Conservation (phyloP, 1,140 invertebrate species). For the Drosophila pruinosa region DNA sequence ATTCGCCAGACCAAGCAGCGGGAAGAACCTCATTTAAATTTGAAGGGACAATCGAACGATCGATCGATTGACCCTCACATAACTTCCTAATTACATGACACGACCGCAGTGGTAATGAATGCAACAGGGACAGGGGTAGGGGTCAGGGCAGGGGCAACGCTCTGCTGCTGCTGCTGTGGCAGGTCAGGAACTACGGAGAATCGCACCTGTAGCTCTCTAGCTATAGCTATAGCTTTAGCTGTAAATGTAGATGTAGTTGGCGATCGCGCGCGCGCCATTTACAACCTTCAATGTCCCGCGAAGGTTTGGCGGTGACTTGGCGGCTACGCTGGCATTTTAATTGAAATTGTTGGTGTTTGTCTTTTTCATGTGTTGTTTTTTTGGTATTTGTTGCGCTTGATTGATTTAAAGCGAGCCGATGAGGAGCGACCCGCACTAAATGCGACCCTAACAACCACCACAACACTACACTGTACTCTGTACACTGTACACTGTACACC, state of each 20-base stretch:
- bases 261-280: slow-evolving; percentile 46
- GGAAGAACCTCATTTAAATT: slow-evolving; percentile 32
- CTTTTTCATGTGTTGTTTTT: slow-evolving; percentile 22
- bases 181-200: slow-evolving; percentile 28
- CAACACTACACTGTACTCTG: slow-evolving; percentile 43
- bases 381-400: slow-evolving; percentile 67
- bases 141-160: slow-evolving; percentile 8
- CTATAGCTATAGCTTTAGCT: too few relatives aligned
- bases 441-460: slow-evolving; percentile 48
- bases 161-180: slow-evolving; percentile 1
- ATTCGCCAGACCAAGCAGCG: slow-evolving; percentile 35
- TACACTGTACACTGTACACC: slow-evolving; percentile 45
- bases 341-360: slow-evolving; percentile 59
- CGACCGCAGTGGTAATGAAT: slow-evolving; percentile 48
- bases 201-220: slow-evolving; percentile 50
- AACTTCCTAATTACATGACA: slow-evolving; percentile 80
- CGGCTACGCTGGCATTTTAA: slow-evolving; percentile 63
- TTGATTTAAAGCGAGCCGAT: slow-evolving; percentile 66
- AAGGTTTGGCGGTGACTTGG: not conserved
- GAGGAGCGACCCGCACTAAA: slow-evolving; percentile 57
- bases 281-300: slow-evolving; percentile 17
- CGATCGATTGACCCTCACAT: slow-evolving; percentile 46
- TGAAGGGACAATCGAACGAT: slow-evolving; percentile 22
- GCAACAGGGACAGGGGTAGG: slow-evolving; percentile 6
- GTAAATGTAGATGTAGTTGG: too few relatives aligned